A percentile compares a stretch with the other conserved stretches of the same genome.
Conservation (phyloP, 2,888 invertebrate genomes). For the Hyposoter dolosus region DNA sequence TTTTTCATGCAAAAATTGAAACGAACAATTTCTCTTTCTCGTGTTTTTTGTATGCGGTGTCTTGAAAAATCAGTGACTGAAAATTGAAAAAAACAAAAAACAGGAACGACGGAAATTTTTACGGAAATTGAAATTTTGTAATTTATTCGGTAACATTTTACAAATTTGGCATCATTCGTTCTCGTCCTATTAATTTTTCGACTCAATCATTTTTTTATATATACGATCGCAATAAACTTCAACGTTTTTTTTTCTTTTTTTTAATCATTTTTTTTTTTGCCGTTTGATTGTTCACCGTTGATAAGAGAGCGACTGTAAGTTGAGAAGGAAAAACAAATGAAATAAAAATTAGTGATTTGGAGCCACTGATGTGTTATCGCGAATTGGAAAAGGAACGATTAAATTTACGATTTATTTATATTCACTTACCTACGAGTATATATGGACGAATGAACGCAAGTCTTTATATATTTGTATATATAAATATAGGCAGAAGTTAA, state of each 20-base stretch:
- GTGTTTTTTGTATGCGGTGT: background rate
- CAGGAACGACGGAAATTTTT: background rate
- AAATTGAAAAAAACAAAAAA: background rate
- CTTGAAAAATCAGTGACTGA: background rate
- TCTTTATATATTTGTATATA: background rate
- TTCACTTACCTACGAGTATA: conserved; percentile 8
- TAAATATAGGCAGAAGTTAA: conserved; percentile 17
- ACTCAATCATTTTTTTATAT: background rate
- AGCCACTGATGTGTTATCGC: conserved; percentile 42
- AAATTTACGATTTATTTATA: conserved; percentile 60
- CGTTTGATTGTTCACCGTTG: conserved; percentile 31
- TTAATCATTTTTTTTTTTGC: background rate
- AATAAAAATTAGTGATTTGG: conserved; percentile 40
- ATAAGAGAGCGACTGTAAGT: conserved; percentile 14
- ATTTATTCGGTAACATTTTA: background rate
- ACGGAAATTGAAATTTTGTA: background rate
- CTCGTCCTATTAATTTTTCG: background rate
- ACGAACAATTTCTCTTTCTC: background rate
- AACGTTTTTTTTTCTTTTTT: background rate
- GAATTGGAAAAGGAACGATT: conserved; percentile 37
- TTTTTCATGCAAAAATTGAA: background rate
- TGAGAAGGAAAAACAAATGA: conserved; percentile 15
- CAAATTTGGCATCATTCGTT: background rate
- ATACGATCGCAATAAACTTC: background rate
- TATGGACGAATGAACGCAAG: background rate